These are phyloP conservation scores for Meiosimyza decipiens DNA, from an alignment of 2,888 invertebrate genomes.

Conservation along the genomic window DNA sequence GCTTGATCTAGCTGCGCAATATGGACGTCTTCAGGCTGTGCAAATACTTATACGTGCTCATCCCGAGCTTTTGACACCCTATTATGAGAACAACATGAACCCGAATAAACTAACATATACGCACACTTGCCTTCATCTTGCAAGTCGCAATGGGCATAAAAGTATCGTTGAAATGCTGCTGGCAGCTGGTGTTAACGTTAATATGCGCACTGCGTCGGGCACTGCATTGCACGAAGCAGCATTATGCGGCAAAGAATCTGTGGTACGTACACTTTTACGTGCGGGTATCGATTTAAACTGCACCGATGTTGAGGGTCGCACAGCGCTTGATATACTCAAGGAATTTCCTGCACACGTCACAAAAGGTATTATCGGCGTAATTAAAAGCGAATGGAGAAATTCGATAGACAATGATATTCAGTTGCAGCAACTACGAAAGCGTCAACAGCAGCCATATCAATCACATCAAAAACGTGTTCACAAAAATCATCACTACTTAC, in stretches of 20 bases:
- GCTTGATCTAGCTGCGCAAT: slow-evolving; percentile 93
- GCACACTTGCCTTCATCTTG: slow-evolving; percentile 93
- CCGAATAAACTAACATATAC: slow-evolving; percentile 37
- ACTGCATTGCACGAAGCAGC: slow-evolving; percentile 95
- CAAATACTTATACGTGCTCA: slow-evolving; percentile 85
- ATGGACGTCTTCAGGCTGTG: slow-evolving; percentile 86
- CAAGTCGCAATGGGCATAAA: slow-evolving; percentile 91
- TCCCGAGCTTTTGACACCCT: slow-evolving; percentile 83
- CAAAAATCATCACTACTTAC: slow-evolving; percentile 55
- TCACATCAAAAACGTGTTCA: slow-evolving; percentile 42
- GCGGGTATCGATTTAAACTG: slow-evolving; percentile 85
- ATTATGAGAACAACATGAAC: slow-evolving; percentile 48
- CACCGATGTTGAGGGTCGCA: slow-evolving; percentile 82
- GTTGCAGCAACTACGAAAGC: background rate
- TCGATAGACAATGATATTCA: background rate
- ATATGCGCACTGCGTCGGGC: slow-evolving; percentile 85
- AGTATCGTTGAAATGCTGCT: slow-evolving; percentile 85
- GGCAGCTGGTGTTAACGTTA: slow-evolving; percentile 87
- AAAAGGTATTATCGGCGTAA: slow-evolving; percentile 85
- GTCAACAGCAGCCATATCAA: slow-evolving; percentile 38
- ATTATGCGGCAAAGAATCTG: slow-evolving; percentile 88
- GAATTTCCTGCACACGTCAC: slow-evolving; percentile 91
- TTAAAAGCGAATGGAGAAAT: slow-evolving; percentile 75
- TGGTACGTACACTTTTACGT: slow-evolving; percentile 83
- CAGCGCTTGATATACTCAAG: slow-evolving; percentile 86